phyloP scores from a whole-genome alignment of 2,888 invertebrate species.

The Steromphala cineraria region DNA sequence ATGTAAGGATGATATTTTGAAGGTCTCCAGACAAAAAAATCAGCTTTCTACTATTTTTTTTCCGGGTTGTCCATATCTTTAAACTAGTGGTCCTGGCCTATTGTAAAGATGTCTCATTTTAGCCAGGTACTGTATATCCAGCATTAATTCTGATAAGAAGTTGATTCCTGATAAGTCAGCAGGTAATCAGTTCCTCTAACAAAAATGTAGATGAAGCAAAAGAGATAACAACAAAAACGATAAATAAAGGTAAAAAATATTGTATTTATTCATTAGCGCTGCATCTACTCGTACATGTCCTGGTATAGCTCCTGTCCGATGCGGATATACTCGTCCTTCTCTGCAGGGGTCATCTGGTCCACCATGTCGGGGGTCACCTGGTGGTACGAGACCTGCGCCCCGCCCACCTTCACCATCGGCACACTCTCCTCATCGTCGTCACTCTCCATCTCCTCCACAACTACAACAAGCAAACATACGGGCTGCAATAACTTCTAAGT shows the following conservation, averaged over 20 bases:
- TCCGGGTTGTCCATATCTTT: too few relatives aligned
- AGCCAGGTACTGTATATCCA: too few relatives aligned
- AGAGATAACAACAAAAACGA: too few relatives aligned
- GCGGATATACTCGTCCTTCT: conserved; percentile 95
- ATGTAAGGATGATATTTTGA: too few relatives aligned
- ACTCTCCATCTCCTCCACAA: conserved; percentile 69
- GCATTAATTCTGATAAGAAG: too few relatives aligned
- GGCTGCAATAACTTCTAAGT: conserved; percentile 13
- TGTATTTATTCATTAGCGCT: background rate
- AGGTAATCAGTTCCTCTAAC: conserved; percentile 18
- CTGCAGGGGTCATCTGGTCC: conserved; percentile 91
- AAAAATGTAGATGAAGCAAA: too few relatives aligned
- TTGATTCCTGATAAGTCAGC: too few relatives aligned
- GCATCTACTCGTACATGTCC: conserved; percentile 77
- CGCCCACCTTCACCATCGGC: conserved; percentile 88
- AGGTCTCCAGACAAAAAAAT: too few relatives aligned
- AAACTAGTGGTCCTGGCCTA: too few relatives aligned
- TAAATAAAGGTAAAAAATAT: too few relatives aligned
- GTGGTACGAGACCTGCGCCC: conserved; percentile 86
- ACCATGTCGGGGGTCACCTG: conserved; percentile 91
- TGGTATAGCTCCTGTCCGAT: conserved; percentile 95
- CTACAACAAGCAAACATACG: background rate
- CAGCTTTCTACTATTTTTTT: too few relatives aligned
- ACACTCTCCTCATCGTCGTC: conserved; percentile 79
- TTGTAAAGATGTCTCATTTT: too few relatives aligned